Evolutionary conservation across 2,113 vertebrate species (phyloP).

Genomic region (Lates calcarifer): DNA sequence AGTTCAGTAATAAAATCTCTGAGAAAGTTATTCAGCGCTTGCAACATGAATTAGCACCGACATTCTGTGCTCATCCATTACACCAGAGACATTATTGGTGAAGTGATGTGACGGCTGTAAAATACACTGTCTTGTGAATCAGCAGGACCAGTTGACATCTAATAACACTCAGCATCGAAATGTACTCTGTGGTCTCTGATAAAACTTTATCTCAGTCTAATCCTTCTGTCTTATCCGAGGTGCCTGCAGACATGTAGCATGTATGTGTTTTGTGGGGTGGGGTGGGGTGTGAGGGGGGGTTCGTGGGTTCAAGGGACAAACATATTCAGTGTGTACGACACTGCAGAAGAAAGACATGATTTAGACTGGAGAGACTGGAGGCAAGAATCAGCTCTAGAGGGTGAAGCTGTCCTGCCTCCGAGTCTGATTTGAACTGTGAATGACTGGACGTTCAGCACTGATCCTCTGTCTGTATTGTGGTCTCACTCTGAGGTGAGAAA

Average conservation of each 20-base stretch:
- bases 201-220: conserved; percentile 74
- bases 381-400: conserved; percentile 6
- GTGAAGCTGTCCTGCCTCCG: conserved; percentile 22
- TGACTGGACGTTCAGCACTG: conserved; percentile 40
- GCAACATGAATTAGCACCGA: conserved; percentile 15
- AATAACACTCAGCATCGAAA: conserved; percentile 67
- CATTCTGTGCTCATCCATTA: conserved; percentile 52
- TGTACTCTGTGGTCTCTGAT: conserved; percentile 75
- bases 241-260: conserved; percentile 88
- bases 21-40: conserved; percentile 42
- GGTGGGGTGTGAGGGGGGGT: conserved; percentile 26
- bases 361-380: background rate
- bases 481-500: conserved; percentile 49
- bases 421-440: conserved; percentile 46
- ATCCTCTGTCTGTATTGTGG: conserved; percentile 51
- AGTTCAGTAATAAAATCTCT: conserved; percentile 35
- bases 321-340: conserved; percentile 17
- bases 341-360: conserved; percentile 36
- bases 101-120: conserved; percentile 57
- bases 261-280: conserved; percentile 77
- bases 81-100: conserved; percentile 45
- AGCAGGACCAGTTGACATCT: conserved; percentile 54
- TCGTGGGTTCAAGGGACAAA: conserved; percentile 33
- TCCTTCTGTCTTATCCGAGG: conserved; percentile 81
- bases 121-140: conserved; percentile 52